Conservation (phyloP, 2,888 invertebrate species). For the Ligdia adustata region DNA sequence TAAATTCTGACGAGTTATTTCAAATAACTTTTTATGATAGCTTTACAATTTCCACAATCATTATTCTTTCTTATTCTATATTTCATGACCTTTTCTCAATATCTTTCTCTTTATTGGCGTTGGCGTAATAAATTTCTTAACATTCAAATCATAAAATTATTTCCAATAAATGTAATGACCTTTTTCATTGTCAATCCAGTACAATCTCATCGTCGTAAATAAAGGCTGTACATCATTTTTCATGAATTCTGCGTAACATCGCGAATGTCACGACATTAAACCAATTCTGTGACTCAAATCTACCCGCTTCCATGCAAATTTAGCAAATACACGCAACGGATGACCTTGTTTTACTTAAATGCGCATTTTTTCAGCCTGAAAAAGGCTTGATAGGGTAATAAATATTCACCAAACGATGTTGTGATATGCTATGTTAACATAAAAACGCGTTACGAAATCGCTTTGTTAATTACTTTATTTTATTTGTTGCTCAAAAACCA, state of each 20-base stretch:
- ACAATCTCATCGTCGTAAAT: conserved; percentile 41
- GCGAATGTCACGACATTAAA: conserved; percentile 46
- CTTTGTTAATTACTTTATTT: conserved; percentile 10
- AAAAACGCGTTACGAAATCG: conserved; percentile 7
- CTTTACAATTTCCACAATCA: no score
- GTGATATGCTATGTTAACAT: conserved; percentile 1
- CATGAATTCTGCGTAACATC: conserved; percentile 45
- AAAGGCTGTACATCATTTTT: conserved; percentile 50
- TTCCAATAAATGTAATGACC: no score
- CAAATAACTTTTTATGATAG: no score
- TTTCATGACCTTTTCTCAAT: no score
- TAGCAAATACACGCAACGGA: conserved; percentile 53
- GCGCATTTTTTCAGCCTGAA: conserved; percentile 14
- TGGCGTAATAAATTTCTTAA: no score
- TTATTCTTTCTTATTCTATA: no score
- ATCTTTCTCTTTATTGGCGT: no score
- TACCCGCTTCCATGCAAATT: conserved; percentile 49
- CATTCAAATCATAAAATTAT: no score
- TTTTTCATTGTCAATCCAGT: neutral
- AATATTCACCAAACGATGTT: conserved; percentile 15
- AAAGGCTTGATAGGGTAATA: conserved; percentile 15
- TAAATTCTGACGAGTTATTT: no score
- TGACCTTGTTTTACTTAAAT: conserved; percentile 32
- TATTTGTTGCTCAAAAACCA: conserved; percentile 8
- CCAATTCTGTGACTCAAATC: conserved; percentile 32